Evolutionary conservation across 2,888 invertebrate genomes (phyloP).

Genomic region (Parasteatoda lunata): DNA sequence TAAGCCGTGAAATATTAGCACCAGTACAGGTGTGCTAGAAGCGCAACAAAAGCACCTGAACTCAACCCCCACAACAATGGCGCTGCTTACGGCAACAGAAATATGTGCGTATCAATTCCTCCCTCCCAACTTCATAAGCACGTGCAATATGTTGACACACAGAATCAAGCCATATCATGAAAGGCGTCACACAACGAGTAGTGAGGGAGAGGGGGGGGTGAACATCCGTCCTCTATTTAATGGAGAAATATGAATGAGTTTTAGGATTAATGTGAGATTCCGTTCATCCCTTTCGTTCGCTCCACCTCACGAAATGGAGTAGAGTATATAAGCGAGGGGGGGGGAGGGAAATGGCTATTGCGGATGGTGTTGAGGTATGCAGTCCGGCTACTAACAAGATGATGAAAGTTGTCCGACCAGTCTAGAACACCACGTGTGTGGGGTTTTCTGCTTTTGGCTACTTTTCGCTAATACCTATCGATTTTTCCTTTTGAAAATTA

Average conservation of each 20-base stretch:
- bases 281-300: slow-evolving; percentile 16
- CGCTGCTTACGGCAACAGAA: slow-evolving; percentile 5
- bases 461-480: slow-evolving; percentile 32
- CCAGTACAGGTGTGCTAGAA: slow-evolving; percentile 47
- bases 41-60: slow-evolving; percentile 54
- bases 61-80: slow-evolving; percentile 23
- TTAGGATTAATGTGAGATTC: slow-evolving; percentile 56
- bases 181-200: slow-evolving; percentile 39
- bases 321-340: background rate
- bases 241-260: slow-evolving; percentile 65
- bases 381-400: slow-evolving; percentile 66
- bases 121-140: slow-evolving; percentile 29
- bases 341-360: slow-evolving; percentile 10
- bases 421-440: background rate
- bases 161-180: slow-evolving; percentile 42
- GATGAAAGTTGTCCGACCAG: slow-evolving; percentile 60
- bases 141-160: slow-evolving; percentile 66
- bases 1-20: slow-evolving; percentile 54
- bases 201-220: background rate
- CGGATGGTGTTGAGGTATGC: slow-evolving; percentile 66
- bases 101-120: slow-evolving; percentile 22
- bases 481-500: background rate
- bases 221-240: slow-evolving; percentile 34
- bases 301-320: background rate
- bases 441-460: slow-evolving; percentile 37